Evolutionary conservation across 2,888 invertebrate genomes (phyloP), one percentile per base, ranked within the genome.

Genomic region (Salticus scenicus): DNA sequence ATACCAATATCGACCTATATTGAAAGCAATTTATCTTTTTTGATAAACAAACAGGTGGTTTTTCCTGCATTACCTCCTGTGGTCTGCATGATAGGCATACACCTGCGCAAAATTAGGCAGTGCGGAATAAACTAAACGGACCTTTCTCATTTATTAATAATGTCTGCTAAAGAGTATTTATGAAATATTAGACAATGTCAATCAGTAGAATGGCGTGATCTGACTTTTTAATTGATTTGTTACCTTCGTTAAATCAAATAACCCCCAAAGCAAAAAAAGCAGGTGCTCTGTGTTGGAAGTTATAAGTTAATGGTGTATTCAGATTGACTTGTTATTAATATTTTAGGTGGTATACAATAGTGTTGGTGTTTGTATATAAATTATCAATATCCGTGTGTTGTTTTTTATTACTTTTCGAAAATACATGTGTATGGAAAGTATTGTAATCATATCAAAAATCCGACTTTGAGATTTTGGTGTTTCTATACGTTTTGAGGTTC

Each of bases 191-290:
- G 5, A 24, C 24, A 57, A 57, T 57, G 57, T 24, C 57, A 57
- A 24, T 57, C 57, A 57, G 12, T 24, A 24, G 24, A 24, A 24
- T 57, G 24, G 57, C 24, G 57, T 57, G 57, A 8, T 24, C 24
- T 57, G 2, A 57, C 57, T 24, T 57, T 57, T 57, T 24, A 57
- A 57, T 57, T 57, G 57, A 57, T 57, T 57, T 57, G 57, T 57
- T 57, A 24, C 2, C 57, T 57, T 1, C 24, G 14, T 20, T 24
- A 57, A 24, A 7, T 24, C 7, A n/a, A 24, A 24, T n/a, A n/a
- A n/a, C n/a, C n/a, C 57, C 24, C 20, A 12, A 20, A 5, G 17
- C 57, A 1, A 8, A 57, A 47, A 37, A 57, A 24, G 57, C 57
- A 57, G 57, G 57, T 57, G 57, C 24, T 57, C n/a, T 2, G 4